phyloP scores from a whole-genome alignment of 2,888 invertebrate genomes.

The Caradrina clavipalpis region DNA sequence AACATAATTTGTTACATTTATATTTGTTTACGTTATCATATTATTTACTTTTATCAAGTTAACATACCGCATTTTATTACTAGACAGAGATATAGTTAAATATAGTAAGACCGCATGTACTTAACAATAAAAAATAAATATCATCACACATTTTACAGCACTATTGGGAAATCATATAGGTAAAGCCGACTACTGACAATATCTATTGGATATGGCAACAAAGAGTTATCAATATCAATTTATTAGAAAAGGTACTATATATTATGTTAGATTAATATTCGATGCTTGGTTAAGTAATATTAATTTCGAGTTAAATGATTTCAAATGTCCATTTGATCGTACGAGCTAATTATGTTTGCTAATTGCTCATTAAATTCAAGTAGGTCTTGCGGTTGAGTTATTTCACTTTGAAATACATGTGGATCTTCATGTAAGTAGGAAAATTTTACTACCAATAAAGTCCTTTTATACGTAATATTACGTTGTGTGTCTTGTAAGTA shows the following conservation, averaged over 20 bases:
- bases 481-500: not conserved
- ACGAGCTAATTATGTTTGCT: conserved; percentile 22
- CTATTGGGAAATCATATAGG: conserved; percentile 14
- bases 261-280: conserved; percentile 2
- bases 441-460: not conserved
- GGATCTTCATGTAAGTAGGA: not conserved
- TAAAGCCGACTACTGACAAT: not conserved
- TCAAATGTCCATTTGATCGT: not conserved
- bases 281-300: not conserved
- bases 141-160: conserved; percentile 15
- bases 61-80: conserved; percentile 9
- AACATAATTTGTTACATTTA: not conserved
- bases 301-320: not conserved
- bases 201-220: not conserved
- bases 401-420: conserved; percentile 9
- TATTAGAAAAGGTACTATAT: not conserved
- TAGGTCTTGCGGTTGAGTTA: conserved; percentile 2
- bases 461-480: not conserved
- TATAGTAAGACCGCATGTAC: not conserved
- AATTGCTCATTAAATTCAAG: conserved; percentile 25
- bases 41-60: conserved; percentile 8
- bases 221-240: conserved; percentile 5
- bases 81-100: not conserved
- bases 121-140: conserved; percentile 4
- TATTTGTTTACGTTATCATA: conserved; percentile 22